A percentile compares a stretch with the other conserved stretches of the same genome.
These are phyloP conservation scores for Aspidiotus destructor DNA, from an alignment of 2,888 invertebrate species.

Conservation along the genomic window DNA sequence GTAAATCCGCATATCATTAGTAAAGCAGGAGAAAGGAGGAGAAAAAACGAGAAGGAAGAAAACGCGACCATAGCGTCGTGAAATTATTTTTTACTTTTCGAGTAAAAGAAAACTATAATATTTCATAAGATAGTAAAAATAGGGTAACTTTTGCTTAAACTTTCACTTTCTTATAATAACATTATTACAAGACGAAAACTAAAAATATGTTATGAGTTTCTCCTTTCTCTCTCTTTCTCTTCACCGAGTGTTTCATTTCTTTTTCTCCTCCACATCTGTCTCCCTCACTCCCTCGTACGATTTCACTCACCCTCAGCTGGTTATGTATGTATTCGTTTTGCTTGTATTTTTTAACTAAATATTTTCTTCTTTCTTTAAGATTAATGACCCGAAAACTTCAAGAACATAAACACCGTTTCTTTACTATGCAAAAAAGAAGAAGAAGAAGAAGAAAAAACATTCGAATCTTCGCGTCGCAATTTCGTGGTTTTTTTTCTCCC, in stretches of 20 bases:
- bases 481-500: slow-evolving; percentile 7
- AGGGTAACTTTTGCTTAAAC: slow-evolving; percentile 30
- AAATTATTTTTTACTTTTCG: slow-evolving; percentile 14
- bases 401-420: slow-evolving; percentile 36
- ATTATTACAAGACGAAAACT: slow-evolving; percentile 31
- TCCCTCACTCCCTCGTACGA: background rate
- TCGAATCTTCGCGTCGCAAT: slow-evolving; percentile 29
- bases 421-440: slow-evolving; percentile 24
- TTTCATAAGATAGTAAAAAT: slow-evolving; percentile 30
- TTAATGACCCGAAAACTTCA: slow-evolving; percentile 36
- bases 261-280: slow-evolving; percentile 10
- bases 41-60: background rate
- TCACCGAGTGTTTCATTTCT: slow-evolving; percentile 11
- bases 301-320: background rate
- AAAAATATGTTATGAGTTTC: slow-evolving; percentile 32
- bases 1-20: background rate
- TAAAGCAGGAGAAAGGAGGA: background rate
- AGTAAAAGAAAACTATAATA: slow-evolving; percentile 21
- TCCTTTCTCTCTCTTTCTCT: background rate
- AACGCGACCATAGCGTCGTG: slow-evolving; percentile 2
- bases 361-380: slow-evolving; percentile 34
- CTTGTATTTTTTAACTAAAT: slow-evolving; percentile 31
- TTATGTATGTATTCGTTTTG: background rate
- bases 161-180: slow-evolving; percentile 33
- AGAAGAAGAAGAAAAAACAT: slow-evolving; percentile 20